A percentile compares a stretch with the other conserved stretches of the same genome.
Evolutionary conservation across 2,797 vertebrate species (phyloP).

Genomic region (Babyrousa celebensis): DNA sequence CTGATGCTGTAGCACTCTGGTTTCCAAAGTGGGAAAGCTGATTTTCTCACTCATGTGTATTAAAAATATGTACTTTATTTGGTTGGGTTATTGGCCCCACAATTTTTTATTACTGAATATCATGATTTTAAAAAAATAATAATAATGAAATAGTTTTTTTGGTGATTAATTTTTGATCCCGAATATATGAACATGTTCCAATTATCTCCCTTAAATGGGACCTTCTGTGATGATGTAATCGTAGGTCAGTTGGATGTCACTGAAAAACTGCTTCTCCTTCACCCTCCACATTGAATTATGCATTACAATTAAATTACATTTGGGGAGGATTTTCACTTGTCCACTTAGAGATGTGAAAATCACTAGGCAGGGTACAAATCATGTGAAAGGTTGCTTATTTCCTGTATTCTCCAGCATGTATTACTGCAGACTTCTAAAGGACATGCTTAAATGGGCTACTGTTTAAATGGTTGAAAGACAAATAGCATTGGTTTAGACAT

Average conservation of each 20-base stretch:
- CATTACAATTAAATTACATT: neutral
- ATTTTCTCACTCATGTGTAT: neutral
- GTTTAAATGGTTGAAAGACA: neutral
- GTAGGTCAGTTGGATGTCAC: neutral
- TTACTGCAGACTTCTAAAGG: neutral
- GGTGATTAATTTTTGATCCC: neutral
- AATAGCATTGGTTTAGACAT: neutral
- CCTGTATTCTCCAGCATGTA: neutral
- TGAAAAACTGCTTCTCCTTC: neutral
- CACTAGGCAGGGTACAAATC: neutral
- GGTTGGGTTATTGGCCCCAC: neutral
- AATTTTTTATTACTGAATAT: neutral
- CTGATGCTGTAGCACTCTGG: neutral
- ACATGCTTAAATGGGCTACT: neutral
- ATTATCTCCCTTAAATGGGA: neutral
- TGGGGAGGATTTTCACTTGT: neutral
- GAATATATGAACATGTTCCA: neutral
- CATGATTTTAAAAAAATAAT: neutral
- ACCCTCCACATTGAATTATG: neutral
- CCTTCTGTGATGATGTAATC: neutral
- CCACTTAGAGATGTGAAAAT: conserved; percentile 37
- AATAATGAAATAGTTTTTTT: neutral
- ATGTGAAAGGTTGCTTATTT: neutral
- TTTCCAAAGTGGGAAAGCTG: neutral
- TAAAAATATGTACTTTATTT: conserved; percentile 52